Percentiles rank a stretch among this genome's conserved stretches.
phyloP scores from a whole-genome alignment of 1,140 invertebrate species.

The Pseudomyrmex gracilis region DNA sequence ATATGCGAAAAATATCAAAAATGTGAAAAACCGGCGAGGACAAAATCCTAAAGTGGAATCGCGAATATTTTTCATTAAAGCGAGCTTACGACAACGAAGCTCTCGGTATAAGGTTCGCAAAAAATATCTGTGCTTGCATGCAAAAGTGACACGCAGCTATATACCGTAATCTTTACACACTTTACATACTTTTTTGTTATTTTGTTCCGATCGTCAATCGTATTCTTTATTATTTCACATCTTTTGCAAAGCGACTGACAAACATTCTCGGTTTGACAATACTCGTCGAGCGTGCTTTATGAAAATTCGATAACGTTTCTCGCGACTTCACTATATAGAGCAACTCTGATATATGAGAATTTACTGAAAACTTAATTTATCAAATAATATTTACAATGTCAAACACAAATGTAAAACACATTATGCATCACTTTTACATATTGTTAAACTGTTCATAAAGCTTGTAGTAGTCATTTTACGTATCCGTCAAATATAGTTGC shows the following conservation, averaged over 20 bases:
- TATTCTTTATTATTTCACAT: conserved; percentile 15
- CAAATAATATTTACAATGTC: too few species aligned
- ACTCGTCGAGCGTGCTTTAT: conserved; percentile 10
- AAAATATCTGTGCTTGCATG: not conserved
- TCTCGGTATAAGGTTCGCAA: conserved; percentile 13
- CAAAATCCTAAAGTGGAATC: not conserved
- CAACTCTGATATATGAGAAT: too few species aligned
- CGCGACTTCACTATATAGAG: not conserved
- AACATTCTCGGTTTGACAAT: conserved; percentile 43
- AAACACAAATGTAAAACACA: too few species aligned
- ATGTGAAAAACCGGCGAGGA: conserved; percentile 8
- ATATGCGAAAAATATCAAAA: conserved; percentile 20
- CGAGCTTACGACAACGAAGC: not conserved
- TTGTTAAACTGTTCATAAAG: too few species aligned
- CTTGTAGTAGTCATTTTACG: too few species aligned
- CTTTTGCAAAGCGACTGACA: conserved; percentile 26
- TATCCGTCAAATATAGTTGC: too few species aligned
- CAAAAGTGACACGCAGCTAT: conserved; percentile 23
- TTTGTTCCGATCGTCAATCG: conserved; percentile 30
- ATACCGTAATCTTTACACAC: conserved; percentile 23
- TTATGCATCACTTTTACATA: too few species aligned
- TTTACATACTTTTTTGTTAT: conserved; percentile 28
- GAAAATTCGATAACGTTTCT: conserved; percentile 25
- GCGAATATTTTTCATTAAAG: conserved; percentile 52
- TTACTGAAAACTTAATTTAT: too few species aligned